Percentiles rank a stretch among this genome's conserved stretches.
These are phyloP conservation scores for Setophaga coronata DNA, from an alignment of 2,113 vertebrate species.

Conservation along the genomic window DNA sequence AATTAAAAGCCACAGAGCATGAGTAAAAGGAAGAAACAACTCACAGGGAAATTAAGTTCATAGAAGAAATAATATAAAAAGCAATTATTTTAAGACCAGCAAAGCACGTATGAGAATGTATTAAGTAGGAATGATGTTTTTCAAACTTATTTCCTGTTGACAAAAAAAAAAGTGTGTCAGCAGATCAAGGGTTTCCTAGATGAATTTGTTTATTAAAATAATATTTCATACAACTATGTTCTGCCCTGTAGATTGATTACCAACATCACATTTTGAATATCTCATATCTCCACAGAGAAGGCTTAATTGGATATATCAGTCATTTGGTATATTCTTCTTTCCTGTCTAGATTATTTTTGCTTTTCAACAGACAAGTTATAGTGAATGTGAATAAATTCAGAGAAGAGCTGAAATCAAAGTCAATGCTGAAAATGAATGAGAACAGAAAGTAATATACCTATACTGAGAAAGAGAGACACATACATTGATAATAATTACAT, in stretches of 20 bases:
- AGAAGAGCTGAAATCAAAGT: conserved; percentile 7
- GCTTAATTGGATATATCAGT: conserved; percentile 52
- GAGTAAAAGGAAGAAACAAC: neutral
- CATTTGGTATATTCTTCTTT: conserved; percentile 25
- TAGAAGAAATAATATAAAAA: neutral
- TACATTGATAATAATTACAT: neutral
- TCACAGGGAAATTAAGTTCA: neutral
- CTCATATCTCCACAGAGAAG: conserved; percentile 2
- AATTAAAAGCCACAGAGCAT: neutral
- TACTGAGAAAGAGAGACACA: neutral
- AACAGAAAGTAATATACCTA: neutral
- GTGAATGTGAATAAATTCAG: conserved; percentile 1
- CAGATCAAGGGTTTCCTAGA: neutral
- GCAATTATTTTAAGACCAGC: neutral
- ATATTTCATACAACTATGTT: conserved; percentile 35
- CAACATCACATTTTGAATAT: conserved; percentile 3
- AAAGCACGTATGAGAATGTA: neutral
- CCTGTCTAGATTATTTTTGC: neutral
- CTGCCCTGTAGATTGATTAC: conserved; percentile 5
- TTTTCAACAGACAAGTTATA: neutral
- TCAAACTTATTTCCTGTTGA: neutral
- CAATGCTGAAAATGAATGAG: neutral
- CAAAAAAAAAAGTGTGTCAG: neutral
- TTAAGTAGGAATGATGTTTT: neutral
- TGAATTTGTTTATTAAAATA: conserved; percentile 55